phyloP scores from a whole-genome alignment of 2,888 invertebrate species.

The Elaeidobius kamerunicus region DNA sequence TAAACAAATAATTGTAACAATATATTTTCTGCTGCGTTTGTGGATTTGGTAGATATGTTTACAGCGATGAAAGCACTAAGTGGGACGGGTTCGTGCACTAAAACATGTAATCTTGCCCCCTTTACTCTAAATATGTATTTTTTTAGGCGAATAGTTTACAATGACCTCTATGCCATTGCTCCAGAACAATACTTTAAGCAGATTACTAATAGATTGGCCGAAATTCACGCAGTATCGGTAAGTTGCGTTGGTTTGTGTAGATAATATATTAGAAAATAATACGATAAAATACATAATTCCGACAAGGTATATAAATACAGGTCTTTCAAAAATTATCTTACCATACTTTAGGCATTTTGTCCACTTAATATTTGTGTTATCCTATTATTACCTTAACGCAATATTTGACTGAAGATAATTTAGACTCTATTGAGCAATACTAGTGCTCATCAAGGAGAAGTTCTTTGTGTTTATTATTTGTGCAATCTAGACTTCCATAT shows the following conservation, averaged over 20 bases:
- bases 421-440: too few species aligned
- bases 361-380: too few species aligned
- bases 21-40: constrained; percentile 36
- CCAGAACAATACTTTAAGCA: constrained; percentile 95
- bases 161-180: constrained; percentile 85
- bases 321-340: too few species aligned
- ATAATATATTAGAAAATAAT: constrained; percentile 1
- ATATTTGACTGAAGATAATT: too few species aligned
- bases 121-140: too few species aligned
- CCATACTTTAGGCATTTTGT: too few species aligned
- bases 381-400: too few species aligned
- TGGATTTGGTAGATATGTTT: constrained; percentile 35
- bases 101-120: background rate
- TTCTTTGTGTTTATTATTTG: too few species aligned
- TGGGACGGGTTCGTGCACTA: constrained; percentile 40
- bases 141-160: constrained; percentile 81
- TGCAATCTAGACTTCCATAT: too few species aligned
- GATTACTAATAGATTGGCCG: constrained; percentile 81
- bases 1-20: background rate
- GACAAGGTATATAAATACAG: too few species aligned
- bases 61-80: constrained; percentile 35
- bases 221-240: constrained; percentile 87
- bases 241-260: constrained; percentile 45
- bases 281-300: background rate
- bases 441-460: too few species aligned